These are phyloP conservation scores for Nematopogon swammerdamellus DNA, from an alignment of 2,888 invertebrate species.

Conservation along the genomic window DNA sequence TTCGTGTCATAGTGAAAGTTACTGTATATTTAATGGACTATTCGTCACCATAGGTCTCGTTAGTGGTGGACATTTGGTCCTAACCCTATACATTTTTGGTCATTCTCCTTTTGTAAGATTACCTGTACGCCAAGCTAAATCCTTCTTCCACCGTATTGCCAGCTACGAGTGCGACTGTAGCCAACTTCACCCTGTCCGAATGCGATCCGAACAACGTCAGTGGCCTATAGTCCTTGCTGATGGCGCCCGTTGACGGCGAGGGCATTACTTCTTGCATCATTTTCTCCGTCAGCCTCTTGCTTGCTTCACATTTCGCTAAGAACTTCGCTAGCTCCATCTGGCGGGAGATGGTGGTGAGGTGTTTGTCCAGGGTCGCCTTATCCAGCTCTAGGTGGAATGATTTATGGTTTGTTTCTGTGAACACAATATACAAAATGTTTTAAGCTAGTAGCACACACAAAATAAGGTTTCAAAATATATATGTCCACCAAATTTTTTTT, in stretches of 20 bases:
- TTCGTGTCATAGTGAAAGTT: too few relatives aligned
- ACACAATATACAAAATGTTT: too few relatives aligned
- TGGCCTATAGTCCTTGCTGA: constrained; percentile 32
- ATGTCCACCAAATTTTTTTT: too few relatives aligned
- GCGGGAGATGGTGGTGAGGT: constrained; percentile 74
- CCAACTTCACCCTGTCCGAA: constrained; percentile 65
- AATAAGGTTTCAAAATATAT: too few relatives aligned
- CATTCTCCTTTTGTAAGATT: too few relatives aligned
- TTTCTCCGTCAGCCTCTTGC: constrained; percentile 38
- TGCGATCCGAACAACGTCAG: constrained; percentile 72
- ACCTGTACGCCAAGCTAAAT: constrained; percentile 69
- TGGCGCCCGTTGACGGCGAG: constrained; percentile 13
- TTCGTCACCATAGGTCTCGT: too few relatives aligned
- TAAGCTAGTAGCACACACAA: too few relatives aligned
- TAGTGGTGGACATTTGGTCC: too few relatives aligned
- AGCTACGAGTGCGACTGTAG: constrained; percentile 64
- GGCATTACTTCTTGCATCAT: constrained; percentile 35
- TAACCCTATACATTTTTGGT: too few relatives aligned
- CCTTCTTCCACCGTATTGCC: constrained; percentile 68
- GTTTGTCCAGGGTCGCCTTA: constrained; percentile 67
- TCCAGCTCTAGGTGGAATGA: constrained; percentile 69
- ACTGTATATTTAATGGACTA: too few relatives aligned
- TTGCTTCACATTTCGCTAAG: constrained; percentile 61
- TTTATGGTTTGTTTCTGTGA: constrained; percentile 33
- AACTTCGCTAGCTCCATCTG: constrained; percentile 80